These are phyloP conservation scores for Ranitomeya variabilis DNA, from an alignment of 2,113 vertebrate species.

Conservation along the genomic window DNA sequence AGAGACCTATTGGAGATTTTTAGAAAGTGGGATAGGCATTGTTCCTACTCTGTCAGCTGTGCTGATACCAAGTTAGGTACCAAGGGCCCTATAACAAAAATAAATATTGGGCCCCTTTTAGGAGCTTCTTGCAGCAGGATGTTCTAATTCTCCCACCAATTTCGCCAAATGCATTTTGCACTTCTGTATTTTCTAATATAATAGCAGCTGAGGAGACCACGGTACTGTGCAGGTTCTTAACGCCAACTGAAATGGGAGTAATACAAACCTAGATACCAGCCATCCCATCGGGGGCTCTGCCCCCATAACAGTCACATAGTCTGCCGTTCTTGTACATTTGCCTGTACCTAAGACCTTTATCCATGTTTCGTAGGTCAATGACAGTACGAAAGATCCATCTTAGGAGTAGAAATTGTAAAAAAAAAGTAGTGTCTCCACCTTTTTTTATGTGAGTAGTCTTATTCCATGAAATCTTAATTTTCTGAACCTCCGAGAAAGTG, in stretches of 20 bases:
- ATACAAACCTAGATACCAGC: not conserved
- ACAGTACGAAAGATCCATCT: not conserved
- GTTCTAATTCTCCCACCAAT: no score
- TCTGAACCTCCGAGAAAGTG: not conserved
- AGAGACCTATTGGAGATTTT: no score
- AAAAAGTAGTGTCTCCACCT: not conserved
- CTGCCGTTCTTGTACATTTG: not conserved
- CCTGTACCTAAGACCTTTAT: not conserved
- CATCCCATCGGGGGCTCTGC: not conserved
- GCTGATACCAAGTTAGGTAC: no score
- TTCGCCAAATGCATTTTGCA: no score
- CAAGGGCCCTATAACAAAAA: no score
- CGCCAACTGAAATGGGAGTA: not conserved
- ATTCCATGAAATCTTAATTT: not conserved
- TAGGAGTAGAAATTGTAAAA: not conserved
- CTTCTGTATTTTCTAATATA: no score
- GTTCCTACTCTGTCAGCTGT: no score
- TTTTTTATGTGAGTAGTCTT: not conserved
- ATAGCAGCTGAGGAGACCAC: no score
- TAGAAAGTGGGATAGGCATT: no score
- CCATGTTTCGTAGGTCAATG: not conserved
- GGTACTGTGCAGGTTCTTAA: not conserved
- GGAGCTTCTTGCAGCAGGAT: no score
- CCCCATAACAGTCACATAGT: not conserved
- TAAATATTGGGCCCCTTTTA: no score